Percentiles rank a stretch among this genome's conserved stretches.
These are phyloP conservation scores for Charadrius vociferus DNA, from an alignment of 2,113 vertebrate genomes.

Conservation along the genomic window DNA sequence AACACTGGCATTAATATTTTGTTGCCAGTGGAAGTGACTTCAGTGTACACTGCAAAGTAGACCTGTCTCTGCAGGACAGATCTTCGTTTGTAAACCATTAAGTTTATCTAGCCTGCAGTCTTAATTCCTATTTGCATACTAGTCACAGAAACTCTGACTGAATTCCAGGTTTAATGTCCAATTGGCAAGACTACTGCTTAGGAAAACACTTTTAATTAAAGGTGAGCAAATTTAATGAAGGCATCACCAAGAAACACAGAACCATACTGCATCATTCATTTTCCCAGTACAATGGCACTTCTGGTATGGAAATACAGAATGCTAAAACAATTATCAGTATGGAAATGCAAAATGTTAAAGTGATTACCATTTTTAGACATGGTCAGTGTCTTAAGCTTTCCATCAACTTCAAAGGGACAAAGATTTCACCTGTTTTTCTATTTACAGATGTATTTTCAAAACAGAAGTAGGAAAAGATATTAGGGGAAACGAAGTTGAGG, in stretches of 20 bases:
- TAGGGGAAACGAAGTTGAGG: background rate
- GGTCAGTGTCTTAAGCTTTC: background rate
- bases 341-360: background rate
- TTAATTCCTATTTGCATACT: background rate
- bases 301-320: background rate
- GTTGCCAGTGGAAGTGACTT: background rate
- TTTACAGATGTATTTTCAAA: background rate
- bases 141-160: background rate
- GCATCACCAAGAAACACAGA: background rate
- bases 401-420: background rate
- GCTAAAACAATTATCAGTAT: background rate
- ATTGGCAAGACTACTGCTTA: background rate
- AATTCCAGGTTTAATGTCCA: background rate
- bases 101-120: background rate
- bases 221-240: background rate
- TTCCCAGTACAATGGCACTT: background rate
- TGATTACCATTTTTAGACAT: background rate
- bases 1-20: background rate
- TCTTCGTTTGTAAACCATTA: background rate
- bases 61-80: background rate
- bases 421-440: background rate
- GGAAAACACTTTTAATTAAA: background rate
- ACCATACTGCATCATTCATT: background rate
- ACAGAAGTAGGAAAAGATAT: background rate
- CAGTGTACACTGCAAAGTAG: background rate